These are phyloP conservation scores for Acromyrmex heyeri DNA, from an alignment of 1,140 invertebrate genomes.

Conservation along the genomic window DNA sequence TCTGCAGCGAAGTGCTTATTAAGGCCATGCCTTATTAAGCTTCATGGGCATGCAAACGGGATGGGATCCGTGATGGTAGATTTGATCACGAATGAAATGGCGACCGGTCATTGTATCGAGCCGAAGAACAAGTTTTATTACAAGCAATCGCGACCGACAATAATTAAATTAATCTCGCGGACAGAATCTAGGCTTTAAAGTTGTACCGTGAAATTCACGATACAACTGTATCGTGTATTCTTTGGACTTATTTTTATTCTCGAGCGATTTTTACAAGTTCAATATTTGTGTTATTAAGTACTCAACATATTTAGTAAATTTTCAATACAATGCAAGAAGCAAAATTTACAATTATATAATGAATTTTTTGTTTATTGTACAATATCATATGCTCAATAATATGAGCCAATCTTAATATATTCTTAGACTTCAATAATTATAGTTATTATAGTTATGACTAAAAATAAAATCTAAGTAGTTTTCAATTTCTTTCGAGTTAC, in stretches of 20 bases:
- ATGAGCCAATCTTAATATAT: not conserved
- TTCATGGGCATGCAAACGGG: conserved; percentile 81
- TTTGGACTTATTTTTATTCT: not conserved
- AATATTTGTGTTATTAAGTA: not conserved
- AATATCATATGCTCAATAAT: not conserved
- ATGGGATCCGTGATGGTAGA: conserved; percentile 55
- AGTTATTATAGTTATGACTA: not conserved
- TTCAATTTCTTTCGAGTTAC: conserved; percentile 18
- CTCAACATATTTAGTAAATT: not conserved
- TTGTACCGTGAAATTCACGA: not conserved
- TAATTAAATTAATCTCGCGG: conserved; percentile 48
- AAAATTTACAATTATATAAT: conserved; percentile 4
- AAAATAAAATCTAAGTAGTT: conserved; percentile 44
- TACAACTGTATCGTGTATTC: not conserved
- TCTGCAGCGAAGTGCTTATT: conserved; percentile 83
- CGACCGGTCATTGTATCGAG: conserved; percentile 40
- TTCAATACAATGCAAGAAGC: not conserved
- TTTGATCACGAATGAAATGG: conserved; percentile 44
- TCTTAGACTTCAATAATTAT: not conserved
- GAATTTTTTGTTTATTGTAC: not conserved
- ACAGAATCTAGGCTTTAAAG: not conserved
- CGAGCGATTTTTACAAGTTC: not conserved
- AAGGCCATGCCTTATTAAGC: conserved; percentile 73
- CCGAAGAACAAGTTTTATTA: conserved; percentile 51
- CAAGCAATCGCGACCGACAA: conserved; percentile 48